These are phyloP conservation scores for Pherbina coryleti DNA, from an alignment of 2,888 invertebrate genomes.

Conservation along the genomic window DNA sequence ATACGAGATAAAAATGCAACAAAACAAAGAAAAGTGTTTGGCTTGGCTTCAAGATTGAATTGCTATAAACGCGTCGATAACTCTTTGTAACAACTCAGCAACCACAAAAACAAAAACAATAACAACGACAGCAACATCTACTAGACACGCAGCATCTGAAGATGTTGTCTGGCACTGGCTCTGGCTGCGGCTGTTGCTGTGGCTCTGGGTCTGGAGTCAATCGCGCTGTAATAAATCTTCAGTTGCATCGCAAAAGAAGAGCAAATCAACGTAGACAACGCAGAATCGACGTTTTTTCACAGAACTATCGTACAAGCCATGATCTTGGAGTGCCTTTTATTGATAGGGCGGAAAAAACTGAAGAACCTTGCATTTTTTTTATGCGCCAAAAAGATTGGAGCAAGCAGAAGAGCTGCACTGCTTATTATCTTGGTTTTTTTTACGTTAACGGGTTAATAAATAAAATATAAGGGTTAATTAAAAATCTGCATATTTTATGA, in stretches of 20 bases:
- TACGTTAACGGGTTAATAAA: too few relatives aligned
- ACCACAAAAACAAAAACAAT: neutral
- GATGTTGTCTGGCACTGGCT: neutral
- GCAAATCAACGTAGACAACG: neutral
- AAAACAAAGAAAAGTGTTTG: neutral
- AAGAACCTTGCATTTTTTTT: too few relatives aligned
- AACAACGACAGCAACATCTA: neutral
- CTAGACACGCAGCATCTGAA: neutral
- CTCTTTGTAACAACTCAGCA: neutral
- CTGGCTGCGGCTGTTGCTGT: too few relatives aligned
- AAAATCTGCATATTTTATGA: neutral
- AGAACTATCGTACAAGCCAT: neutral
- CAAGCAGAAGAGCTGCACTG: neutral
- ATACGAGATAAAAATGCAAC: constrained; percentile 9
- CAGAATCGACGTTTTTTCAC: neutral
- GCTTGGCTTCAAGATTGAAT: constrained; percentile 11
- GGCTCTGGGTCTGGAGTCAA: constrained; percentile 1
- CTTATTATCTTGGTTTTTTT: neutral
- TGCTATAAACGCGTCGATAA: constrained; percentile 33
- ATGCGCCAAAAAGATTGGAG: too few relatives aligned
- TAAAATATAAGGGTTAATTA: neutral
- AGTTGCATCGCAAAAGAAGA: neutral
- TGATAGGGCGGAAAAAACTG: neutral
- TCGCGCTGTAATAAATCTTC: constrained; percentile 21
- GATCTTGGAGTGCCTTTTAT: neutral